Base-by-base conservation (phyloP, 2,797 vertebrate species). In the Perodicticus potto region DNA sequence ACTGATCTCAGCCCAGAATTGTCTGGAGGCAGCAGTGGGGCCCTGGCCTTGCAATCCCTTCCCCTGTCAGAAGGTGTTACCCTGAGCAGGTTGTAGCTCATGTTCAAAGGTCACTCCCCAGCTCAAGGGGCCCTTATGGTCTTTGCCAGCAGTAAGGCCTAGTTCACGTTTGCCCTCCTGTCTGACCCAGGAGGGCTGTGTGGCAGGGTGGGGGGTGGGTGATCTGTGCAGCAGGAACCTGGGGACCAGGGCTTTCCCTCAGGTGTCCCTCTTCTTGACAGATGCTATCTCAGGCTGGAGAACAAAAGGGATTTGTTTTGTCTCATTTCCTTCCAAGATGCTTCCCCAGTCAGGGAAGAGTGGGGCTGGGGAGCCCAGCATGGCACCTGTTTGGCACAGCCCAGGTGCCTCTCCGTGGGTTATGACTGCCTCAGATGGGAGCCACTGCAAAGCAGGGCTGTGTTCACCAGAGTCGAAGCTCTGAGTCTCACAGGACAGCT, bases 171-270 rank as follows among this genome's bases (percentile, higher is more conserved):
- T 37, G 49, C 32, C 40, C 11, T 49, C 23, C 61, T 2, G 10
- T 2, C 0, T 55, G 53, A 49, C 22, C 32, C 4, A 17, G 23
- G 16, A 0, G 4, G 5, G 1, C 3, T 8, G 10, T 27, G 59
- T 25, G n/a, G 14, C 12, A 0, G 0, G 37, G 2, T 6, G 13
- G 65, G 11, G 63, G 29, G 23, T 2, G 40, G 37, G 27, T 34
- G 40, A 19, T 11, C 1, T 7, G 1, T 7, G 4, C 19, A 3
- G 1, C 27, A 0, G 5, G 19, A 34, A 5, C 19, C 65, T 9
- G 3, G 12, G 9, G 9, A 19, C 16, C 0, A 25, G 49, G 49
- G n/a, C n/a, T 2, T 32, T 3, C 49, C 43, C 63, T 45, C 70
- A 3, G 20, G 25, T 2, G 16, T 78, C 40, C 49, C 20, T 49